Percentiles rank a stretch among this genome's conserved stretches.
These are phyloP conservation scores for Nothobranchius kuhntae DNA, from an alignment of 2,113 vertebrate species.

Conservation along the genomic window DNA sequence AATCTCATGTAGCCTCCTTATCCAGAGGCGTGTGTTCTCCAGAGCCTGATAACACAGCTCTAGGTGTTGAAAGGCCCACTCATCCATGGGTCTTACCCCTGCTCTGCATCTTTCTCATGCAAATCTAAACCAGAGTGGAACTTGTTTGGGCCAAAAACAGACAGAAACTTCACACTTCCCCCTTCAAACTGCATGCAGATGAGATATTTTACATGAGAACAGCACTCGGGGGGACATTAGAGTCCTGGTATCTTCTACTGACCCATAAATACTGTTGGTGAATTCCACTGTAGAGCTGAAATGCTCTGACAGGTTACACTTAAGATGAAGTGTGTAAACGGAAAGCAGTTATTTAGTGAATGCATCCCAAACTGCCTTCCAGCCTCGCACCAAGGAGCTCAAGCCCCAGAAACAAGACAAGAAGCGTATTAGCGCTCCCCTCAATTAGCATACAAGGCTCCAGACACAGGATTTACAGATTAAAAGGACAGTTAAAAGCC, in stretches of 20 bases:
- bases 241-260: conserved; percentile 5
- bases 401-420: conserved; percentile 20
- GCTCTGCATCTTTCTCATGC: conserved; percentile 62
- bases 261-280: conserved; percentile 3
- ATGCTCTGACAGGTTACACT: too few relatives aligned
- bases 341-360: too few relatives aligned
- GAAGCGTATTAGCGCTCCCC: conserved; percentile 24
- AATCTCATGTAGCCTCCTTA: conserved; percentile 46
- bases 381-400: conserved; percentile 8
- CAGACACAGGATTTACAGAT: conserved; percentile 51
- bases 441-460: conserved; percentile 63
- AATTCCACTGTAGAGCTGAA: not conserved
- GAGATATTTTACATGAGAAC: conserved; percentile 28
- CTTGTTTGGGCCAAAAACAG: conserved; percentile 53
- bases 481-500: conserved; percentile 53
- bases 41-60: conserved; percentile 55
- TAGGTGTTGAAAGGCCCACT: conserved; percentile 66
- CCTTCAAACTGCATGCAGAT: conserved; percentile 22
- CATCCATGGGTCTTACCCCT: not conserved
- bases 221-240: conserved; percentile 3
- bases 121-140: conserved; percentile 49
- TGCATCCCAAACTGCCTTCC: not conserved
- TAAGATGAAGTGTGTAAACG: too few relatives aligned
- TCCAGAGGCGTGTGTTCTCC: conserved; percentile 44
- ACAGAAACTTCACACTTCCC: conserved; percentile 33